Percentiles rank a stretch among this genome's conserved stretches.
These are phyloP conservation scores for Scleropages formosus DNA, from an alignment of 2,797 vertebrate species.

Conservation along the genomic window DNA sequence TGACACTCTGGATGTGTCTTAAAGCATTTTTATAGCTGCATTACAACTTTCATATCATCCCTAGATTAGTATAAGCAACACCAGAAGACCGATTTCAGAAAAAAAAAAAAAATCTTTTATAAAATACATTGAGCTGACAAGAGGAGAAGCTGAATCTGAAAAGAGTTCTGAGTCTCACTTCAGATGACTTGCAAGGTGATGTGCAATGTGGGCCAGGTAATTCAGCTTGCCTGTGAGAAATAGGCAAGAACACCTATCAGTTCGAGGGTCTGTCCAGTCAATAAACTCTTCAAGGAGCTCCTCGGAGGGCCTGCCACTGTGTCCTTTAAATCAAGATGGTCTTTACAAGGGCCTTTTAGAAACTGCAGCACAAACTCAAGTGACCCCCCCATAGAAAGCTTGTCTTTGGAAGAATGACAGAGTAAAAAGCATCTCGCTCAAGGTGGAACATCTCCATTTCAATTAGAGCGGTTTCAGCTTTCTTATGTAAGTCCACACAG, in stretches of 20 bases:
- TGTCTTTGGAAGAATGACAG: background rate
- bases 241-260: background rate
- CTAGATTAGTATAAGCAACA: too few relatives aligned
- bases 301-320: background rate
- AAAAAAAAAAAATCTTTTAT: too few relatives aligned
- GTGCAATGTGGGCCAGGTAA: background rate
- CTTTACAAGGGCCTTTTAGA: background rate
- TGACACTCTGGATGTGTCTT: too few relatives aligned
- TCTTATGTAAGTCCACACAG: background rate
- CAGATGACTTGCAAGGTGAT: background rate
- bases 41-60: too few relatives aligned
- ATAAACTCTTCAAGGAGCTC: background rate
- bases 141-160: background rate
- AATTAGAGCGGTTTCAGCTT: background rate
- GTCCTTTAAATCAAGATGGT: background rate
- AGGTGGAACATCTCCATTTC: background rate
- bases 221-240: background rate
- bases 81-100: too few relatives aligned
- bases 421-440: background rate
- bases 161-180: background rate
- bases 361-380: background rate
- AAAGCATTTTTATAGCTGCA: too few relatives aligned
- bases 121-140: too few relatives aligned
- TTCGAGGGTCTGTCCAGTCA: background rate
- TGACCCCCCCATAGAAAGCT: background rate